A percentile compares a stretch with the other conserved stretches of the same genome.
Evolutionary conservation across 2,797 vertebrate species (phyloP).

Genomic region (Gouania willdenowi): DNA sequence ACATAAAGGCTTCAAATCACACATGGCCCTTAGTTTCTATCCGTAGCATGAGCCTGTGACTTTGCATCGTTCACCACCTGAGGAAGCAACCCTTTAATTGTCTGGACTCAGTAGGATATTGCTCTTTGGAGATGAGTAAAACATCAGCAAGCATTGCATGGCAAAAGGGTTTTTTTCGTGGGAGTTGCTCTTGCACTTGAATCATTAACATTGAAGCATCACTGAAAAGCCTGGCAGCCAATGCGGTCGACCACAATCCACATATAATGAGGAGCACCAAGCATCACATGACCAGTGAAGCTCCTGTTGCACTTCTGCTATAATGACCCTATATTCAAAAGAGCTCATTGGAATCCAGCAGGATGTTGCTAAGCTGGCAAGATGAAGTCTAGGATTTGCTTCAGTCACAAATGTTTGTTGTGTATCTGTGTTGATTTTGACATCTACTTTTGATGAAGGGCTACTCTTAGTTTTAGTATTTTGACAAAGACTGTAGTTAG

Average conservation of each 20-base stretch:
- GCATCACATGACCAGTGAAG: conserved; percentile 42
- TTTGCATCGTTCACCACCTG: conserved; percentile 38
- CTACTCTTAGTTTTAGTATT: too few species aligned
- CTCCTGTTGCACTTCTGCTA: conserved; percentile 34
- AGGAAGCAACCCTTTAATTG: conserved; percentile 20
- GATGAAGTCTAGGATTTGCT: too few species aligned
- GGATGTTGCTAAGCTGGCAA: too few species aligned
- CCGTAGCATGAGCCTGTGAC: conserved; percentile 23
- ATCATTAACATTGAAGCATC: conserved; percentile 60
- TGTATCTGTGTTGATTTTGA: too few species aligned
- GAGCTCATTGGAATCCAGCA: conserved; percentile 62
- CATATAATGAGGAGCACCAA: conserved; percentile 17
- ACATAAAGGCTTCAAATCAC: conserved; percentile 25
- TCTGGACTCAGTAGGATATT: conserved; percentile 17
- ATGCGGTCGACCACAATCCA: conserved; percentile 1
- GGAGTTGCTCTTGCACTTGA: conserved; percentile 23
- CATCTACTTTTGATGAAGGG: too few species aligned
- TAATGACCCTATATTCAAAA: conserved; percentile 67
- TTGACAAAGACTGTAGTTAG: too few species aligned
- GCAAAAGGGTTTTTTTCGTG: conserved; percentile 33
- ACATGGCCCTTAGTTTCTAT: conserved; percentile 29
- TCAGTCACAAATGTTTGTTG: too few species aligned
- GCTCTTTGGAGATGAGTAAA: conserved; percentile 21
- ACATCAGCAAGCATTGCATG: conserved; percentile 15
- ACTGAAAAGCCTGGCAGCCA: conserved; percentile 19